Evolutionary conservation across 2,797 vertebrate genomes (phyloP).

Genomic region (Esox masquinongy): DNA sequence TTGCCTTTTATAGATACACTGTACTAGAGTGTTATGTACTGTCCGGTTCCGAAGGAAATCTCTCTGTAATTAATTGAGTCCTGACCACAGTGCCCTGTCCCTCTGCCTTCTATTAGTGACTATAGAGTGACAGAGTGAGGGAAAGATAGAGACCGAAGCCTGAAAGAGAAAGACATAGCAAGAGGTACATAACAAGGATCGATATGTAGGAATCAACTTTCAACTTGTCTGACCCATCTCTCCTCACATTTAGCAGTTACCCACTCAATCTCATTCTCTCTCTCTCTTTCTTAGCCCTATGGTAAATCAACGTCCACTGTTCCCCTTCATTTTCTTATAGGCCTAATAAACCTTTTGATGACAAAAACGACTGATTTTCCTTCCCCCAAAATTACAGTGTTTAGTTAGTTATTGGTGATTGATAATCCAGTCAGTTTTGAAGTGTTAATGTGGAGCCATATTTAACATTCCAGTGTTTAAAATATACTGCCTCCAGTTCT

Average conservation of each 20-base stretch:
- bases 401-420: slow-evolving; percentile 55
- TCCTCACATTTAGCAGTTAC: neutral
- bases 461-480: slow-evolving; percentile 67
- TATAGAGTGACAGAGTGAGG: neutral
- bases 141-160: neutral
- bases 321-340: slow-evolving; percentile 22
- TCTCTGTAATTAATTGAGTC: too few species aligned
- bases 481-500: slow-evolving; percentile 54
- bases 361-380: slow-evolving; percentile 62
- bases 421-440: slow-evolving; percentile 61
- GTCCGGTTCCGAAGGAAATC: too few species aligned
- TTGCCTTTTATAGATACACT: too few species aligned
- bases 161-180: neutral
- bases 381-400: slow-evolving; percentile 45
- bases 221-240: neutral
- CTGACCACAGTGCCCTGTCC: too few species aligned
- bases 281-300: slow-evolving; percentile 15
- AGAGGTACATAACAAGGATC: neutral
- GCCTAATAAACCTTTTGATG: slow-evolving; percentile 57
- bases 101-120: neutral
- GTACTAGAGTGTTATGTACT: too few species aligned
- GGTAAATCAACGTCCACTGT: slow-evolving; percentile 36
- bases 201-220: slow-evolving; percentile 8
- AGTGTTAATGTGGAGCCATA: slow-evolving; percentile 61
- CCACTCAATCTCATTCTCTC: neutral